Evolutionary conservation across 2,113 vertebrate genomes (phyloP).

Genomic region (Aegypius monachus): DNA sequence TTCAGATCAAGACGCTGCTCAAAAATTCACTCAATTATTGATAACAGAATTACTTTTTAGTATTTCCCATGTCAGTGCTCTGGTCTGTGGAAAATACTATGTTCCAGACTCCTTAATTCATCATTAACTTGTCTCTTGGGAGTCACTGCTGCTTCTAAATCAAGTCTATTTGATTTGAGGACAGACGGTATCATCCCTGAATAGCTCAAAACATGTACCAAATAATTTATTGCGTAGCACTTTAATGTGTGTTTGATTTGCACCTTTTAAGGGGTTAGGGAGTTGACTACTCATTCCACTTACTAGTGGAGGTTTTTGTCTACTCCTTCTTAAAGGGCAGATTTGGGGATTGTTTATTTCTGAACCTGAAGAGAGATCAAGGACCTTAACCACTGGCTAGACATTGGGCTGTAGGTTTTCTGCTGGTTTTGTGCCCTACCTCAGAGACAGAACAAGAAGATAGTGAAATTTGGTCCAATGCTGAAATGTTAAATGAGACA

Average conservation of each 20-base stretch:
- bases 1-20: constrained; percentile 3
- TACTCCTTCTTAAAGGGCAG: background rate
- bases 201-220: background rate
- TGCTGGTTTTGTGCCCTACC: background rate
- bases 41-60: background rate
- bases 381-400: background rate
- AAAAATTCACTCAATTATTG: constrained; percentile 31
- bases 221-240: background rate
- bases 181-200: background rate
- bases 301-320: background rate
- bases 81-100: background rate
- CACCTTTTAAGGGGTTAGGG: background rate
- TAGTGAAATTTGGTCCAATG: background rate
- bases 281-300: background rate
- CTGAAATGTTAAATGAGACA: background rate
- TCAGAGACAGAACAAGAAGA: background rate
- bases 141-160: background rate
- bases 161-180: background rate
- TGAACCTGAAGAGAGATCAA: background rate
- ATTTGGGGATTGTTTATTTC: background rate
- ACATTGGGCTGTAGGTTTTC: background rate
- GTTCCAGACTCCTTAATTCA: background rate
- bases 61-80: background rate
- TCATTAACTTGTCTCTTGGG: background rate
- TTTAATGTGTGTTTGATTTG: background rate